Conservation (phyloP, 2,888 invertebrate species). For the Stegophylla sp. region DNA sequence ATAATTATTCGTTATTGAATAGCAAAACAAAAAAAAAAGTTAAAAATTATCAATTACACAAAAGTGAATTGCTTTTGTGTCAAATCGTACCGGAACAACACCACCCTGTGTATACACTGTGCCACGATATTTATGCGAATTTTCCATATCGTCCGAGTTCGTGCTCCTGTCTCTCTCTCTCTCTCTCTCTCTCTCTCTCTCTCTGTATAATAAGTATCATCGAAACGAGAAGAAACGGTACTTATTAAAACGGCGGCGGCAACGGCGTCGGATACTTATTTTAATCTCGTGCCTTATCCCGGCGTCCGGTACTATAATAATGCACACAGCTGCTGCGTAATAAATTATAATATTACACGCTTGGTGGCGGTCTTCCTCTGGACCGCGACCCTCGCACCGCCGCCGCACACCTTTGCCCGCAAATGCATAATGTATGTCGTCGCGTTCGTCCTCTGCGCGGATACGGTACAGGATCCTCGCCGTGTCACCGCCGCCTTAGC, state of each 20-base stretch:
- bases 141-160: conserved; percentile 46
- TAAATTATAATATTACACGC: background rate
- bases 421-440: conserved; percentile 17
- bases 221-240: conserved; percentile 19
- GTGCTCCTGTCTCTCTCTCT: background rate
- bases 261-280: background rate
- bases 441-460: conserved; percentile 11
- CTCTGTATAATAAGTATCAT: background rate
- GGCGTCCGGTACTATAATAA: background rate
- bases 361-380: too few species aligned
- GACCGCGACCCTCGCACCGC: background rate
- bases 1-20: too few species aligned
- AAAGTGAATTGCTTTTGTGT: too few species aligned
- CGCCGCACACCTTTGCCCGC: conserved; percentile 23
- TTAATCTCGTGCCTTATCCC: background rate
- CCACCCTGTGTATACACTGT: too few species aligned
- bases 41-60: too few species aligned
- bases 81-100: too few species aligned
- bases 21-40: too few species aligned
- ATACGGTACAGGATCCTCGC: too few species aligned
- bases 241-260: conserved; percentile 8
- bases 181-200: background rate
- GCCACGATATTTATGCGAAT: conserved; percentile 17
- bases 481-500: too few species aligned
- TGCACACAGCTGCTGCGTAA: background rate